These are phyloP conservation scores for Nephrotoma flavescens DNA, from an alignment of 2,888 invertebrate species.

Conservation along the genomic window DNA sequence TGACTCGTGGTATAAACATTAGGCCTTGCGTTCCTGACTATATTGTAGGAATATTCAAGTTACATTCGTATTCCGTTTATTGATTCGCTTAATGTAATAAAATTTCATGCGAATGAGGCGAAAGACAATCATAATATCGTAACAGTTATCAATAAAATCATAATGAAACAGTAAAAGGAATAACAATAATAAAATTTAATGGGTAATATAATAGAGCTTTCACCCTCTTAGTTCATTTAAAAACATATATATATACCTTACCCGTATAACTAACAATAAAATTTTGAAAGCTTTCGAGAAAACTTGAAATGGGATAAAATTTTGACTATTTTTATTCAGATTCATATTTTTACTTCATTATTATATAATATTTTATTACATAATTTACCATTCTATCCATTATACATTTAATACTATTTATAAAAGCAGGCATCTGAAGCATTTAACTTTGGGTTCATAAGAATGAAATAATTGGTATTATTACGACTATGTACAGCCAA, in stretches of 20 bases:
- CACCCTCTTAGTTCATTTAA: not conserved
- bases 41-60: too few relatives aligned
- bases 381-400: not conserved
- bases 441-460: too few relatives aligned
- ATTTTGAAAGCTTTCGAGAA: not conserved
- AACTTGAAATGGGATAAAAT: not conserved
- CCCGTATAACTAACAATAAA: not conserved
- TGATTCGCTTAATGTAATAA: not conserved
- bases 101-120: not conserved
- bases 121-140: not conserved
- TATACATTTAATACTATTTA: not conserved
- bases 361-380: not conserved
- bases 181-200: not conserved
- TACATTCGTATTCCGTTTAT: not conserved
- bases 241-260: not conserved
- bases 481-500: too few relatives aligned
- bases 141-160: not conserved
- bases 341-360: not conserved
- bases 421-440: not conserved
- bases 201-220: not conserved
- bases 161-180: not conserved
- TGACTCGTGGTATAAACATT: too few relatives aligned
- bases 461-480: too few relatives aligned
- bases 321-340: not conserved
- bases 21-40: too few relatives aligned